Evolutionary conservation across 2,888 invertebrate genomes (phyloP).

Genomic region (Malthinus seriepunctatus): DNA sequence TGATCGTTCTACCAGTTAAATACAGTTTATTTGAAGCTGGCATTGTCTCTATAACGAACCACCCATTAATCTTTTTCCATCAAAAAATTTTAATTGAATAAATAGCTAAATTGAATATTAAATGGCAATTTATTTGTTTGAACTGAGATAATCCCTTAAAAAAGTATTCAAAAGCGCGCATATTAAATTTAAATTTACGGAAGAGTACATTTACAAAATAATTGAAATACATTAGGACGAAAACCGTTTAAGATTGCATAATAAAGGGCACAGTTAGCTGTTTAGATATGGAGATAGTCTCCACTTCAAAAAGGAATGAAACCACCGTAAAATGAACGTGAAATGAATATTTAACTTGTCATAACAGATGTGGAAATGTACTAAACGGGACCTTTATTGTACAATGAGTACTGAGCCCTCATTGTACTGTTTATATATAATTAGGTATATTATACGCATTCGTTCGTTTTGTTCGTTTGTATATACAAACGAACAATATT

Average conservation of each 20-base stretch:
- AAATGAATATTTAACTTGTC: slow-evolving; percentile 48
- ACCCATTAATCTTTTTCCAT: too few relatives aligned
- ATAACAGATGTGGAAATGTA: slow-evolving; percentile 46
- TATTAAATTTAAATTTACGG: slow-evolving; percentile 28
- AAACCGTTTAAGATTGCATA: slow-evolving; percentile 30
- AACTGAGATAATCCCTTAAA: slow-evolving; percentile 6
- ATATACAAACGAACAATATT: slow-evolving; percentile 13
- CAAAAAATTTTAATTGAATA: too few relatives aligned
- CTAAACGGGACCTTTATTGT: slow-evolving; percentile 43
- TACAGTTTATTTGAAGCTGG: too few relatives aligned
- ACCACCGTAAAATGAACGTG: slow-evolving; percentile 43
- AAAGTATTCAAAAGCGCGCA: slow-evolving; percentile 15
- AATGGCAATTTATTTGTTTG: slow-evolving; percentile 1
- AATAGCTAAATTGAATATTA: too few relatives aligned
- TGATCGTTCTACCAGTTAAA: too few relatives aligned
- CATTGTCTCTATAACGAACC: too few relatives aligned
- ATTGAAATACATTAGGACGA: slow-evolving; percentile 34
- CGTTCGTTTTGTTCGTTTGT: slow-evolving; percentile 19
- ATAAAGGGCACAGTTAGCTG: slow-evolving; percentile 31
- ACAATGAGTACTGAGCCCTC: slow-evolving; percentile 38
- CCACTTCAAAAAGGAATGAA: slow-evolving; percentile 45
- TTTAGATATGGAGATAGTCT: slow-evolving; percentile 38
- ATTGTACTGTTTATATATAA: slow-evolving; percentile 32
- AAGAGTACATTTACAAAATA: slow-evolving; percentile 28
- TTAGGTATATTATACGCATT: slow-evolving; percentile 24